These are phyloP conservation scores for Delichon dasypus DNA, from an alignment of 2,797 vertebrate genomes.

Conservation along the genomic window DNA sequence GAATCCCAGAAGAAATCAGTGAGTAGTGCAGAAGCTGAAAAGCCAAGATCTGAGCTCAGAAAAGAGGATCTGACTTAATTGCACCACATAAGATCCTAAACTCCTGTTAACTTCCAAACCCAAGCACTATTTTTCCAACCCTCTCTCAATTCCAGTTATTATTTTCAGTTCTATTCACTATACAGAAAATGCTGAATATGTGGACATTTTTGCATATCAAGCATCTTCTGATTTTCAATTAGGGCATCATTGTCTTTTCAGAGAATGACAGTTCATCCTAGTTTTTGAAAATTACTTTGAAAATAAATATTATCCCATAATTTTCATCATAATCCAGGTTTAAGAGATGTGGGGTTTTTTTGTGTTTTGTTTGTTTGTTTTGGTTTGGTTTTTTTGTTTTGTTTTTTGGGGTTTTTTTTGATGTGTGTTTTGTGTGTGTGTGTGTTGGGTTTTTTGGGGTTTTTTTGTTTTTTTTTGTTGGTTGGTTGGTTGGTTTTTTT, in stretches of 20 bases:
- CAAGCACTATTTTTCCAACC: not conserved
- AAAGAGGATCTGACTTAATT: not conserved
- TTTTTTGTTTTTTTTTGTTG: not conserved
- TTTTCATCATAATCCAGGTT: not conserved
- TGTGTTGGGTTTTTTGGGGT: too few relatives aligned
- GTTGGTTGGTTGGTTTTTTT: not conserved
- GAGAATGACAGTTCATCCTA: not conserved
- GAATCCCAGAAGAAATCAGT: not conserved
- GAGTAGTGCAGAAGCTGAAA: not conserved
- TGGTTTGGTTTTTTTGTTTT: too few relatives aligned
- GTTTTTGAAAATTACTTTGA: not conserved
- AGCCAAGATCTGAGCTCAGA: not conserved
- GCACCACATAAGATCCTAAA: not conserved
- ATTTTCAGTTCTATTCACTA: not conserved
- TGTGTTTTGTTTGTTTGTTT: not conserved
- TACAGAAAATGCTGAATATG: not conserved
- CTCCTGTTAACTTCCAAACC: not conserved
- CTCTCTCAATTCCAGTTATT: not conserved
- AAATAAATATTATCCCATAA: not conserved
- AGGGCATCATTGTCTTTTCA: not conserved
- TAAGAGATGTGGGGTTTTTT: not conserved
- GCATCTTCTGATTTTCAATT: not conserved
- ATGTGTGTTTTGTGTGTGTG: not conserved
- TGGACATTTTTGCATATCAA: not conserved
- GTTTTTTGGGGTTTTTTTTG: not conserved